phyloP scores from a whole-genome alignment of 35 echinoderm and acorn worm genomes.

The Amphiura filiformis region DNA sequence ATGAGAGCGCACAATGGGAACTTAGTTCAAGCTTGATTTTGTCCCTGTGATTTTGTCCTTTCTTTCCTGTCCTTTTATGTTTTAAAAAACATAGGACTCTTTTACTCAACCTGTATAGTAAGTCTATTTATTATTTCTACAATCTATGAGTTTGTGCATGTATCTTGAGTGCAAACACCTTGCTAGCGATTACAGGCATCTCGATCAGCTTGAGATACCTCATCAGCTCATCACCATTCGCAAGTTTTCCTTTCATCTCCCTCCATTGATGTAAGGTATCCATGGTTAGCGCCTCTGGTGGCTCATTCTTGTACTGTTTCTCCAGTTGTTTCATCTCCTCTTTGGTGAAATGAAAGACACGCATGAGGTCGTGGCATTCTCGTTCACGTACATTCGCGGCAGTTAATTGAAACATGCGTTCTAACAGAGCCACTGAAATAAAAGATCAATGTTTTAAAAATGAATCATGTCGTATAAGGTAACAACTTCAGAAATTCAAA shows the following conservation, averaged over 20 bases:
- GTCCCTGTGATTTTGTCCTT: too few relatives aligned
- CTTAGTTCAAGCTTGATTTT: too few relatives aligned
- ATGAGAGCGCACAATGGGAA: too few relatives aligned
- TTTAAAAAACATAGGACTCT: too few relatives aligned
- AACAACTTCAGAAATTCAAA: too few relatives aligned
- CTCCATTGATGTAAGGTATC: constrained; percentile 56
- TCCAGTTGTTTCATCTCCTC: constrained; percentile 70
- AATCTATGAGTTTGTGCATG: constrained; percentile 72
- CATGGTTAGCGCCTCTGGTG: constrained; percentile 70
- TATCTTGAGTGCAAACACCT: constrained; percentile 63
- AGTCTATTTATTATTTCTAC: too few relatives aligned
- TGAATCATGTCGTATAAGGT: too few relatives aligned
- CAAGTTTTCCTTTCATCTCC: constrained; percentile 23
- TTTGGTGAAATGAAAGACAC: constrained; percentile 89
- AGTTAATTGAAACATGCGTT: constrained; percentile 82
- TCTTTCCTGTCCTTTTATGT: too few relatives aligned
- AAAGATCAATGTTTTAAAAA: neutral
- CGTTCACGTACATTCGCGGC: constrained; percentile 81
- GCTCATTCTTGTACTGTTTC: constrained; percentile 48
- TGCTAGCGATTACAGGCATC: constrained; percentile 75
- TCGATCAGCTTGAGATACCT: constrained; percentile 74
- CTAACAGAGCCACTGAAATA: constrained; percentile 64
- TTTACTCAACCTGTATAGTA: too few relatives aligned
- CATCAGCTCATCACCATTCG: constrained; percentile 69
- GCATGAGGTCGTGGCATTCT: constrained; percentile 92